Conservation (phyloP, 2,113 vertebrate genomes). For the Nanorana parkeri region DNA sequence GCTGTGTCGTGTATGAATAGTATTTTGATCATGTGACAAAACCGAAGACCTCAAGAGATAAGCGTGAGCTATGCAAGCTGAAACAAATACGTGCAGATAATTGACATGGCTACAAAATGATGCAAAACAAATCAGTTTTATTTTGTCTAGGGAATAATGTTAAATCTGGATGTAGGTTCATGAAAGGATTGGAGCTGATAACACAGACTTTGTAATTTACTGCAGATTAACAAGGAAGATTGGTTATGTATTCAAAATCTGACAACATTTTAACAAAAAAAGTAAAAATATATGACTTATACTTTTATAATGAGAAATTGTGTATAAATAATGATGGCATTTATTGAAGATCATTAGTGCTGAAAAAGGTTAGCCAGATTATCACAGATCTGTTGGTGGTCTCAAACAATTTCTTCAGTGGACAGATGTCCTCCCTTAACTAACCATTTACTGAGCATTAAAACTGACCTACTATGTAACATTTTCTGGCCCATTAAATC, state of each 20-base stretch:
- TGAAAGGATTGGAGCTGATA: not conserved
- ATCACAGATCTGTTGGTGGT: slow-evolving; percentile 47
- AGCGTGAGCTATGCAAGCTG: slow-evolving; percentile 36
- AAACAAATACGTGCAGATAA: slow-evolving; percentile 34
- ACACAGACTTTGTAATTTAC: not conserved
- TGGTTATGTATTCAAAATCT: not conserved
- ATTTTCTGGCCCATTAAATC: slow-evolving; percentile 29
- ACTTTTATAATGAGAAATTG: slow-evolving; percentile 24
- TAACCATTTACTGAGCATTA: slow-evolving; percentile 48
- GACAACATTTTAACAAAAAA: not conserved
- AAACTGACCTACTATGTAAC: slow-evolving; percentile 25
- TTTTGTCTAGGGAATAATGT: slow-evolving; percentile 10
- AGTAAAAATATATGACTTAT: not conserved
- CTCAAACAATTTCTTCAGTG: slow-evolving; percentile 35
- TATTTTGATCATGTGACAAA: slow-evolving; percentile 45
- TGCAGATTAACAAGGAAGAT: too few relatives aligned
- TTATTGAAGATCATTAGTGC: slow-evolving; percentile 30
- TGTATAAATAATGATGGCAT: slow-evolving; percentile 26
- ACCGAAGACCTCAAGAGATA: slow-evolving; percentile 27
- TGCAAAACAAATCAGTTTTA: slow-evolving; percentile 24
- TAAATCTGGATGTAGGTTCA: not conserved
- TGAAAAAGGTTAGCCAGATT: slow-evolving; percentile 23
- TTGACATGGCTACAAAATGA: slow-evolving; percentile 23
- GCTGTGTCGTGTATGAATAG: slow-evolving; percentile 30
- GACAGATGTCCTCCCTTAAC: slow-evolving; percentile 49